Evolutionary conservation across 2,888 invertebrate species (phyloP), one percentile per base, ranked within the genome.

Genomic region (Dioctria rufipes): DNA sequence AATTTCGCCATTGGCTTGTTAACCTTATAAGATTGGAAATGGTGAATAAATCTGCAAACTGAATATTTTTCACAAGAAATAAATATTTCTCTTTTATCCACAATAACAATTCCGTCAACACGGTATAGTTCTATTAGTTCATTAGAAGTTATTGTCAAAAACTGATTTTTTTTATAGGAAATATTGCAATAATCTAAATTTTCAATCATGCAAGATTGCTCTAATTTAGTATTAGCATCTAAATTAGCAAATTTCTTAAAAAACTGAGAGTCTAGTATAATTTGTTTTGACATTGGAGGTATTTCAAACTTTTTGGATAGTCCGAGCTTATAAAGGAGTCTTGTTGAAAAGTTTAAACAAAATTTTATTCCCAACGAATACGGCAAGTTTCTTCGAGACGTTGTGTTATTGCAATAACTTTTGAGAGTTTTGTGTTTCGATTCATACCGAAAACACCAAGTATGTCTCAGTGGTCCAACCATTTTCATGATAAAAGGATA

Each of bases 371-470:
- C 71, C 9, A 82, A 25, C 5, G 82, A 73, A 39, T 78, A 78
- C 39, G 81, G 67, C n/a, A 77, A 43, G 61, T 82, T 82, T 79
- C 61, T 75, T 49, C 82, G 42, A 4, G 73, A 78, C 5, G 49
- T 79, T 11, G 66, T 80, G 42, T 51, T 79, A 11, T 80, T 71
- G 6, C 65, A 66, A 66, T 82, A 82, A 9, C 42, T 66, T 73
- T 82, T 82, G 61, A 73, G 49, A 9, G 78, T 63, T 58, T 73
- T 69, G 60, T 82, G 82, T n/a, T 78, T 78, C 6, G 80, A 49
- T 65, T 80, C 80, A 61, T 80, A 81, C 37, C 75, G 77, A 60
- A 82, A 67, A 69, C 79, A 75, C 82, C 80, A 82, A 43, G 54
- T 63, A 75, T 75, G 65, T 63, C 71, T 82, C 39, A 75, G 40